Evolutionary conservation across 2,113 vertebrate genomes (phyloP).

Genomic region (Dolichotis patagonum): DNA sequence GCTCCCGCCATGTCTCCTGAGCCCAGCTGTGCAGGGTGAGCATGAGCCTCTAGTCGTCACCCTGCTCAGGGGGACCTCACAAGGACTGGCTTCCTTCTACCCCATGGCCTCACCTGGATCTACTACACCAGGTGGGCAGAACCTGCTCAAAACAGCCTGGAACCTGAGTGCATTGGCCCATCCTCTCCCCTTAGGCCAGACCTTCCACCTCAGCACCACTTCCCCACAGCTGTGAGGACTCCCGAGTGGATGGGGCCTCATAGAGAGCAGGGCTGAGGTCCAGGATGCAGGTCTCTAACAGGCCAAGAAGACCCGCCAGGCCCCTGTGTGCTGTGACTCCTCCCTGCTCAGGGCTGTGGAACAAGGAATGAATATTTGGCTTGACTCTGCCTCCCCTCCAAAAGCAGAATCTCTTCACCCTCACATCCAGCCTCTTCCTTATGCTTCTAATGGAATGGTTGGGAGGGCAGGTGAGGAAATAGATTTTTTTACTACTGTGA

Average conservation of each 20-base stretch:
- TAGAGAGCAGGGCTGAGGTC: neutral
- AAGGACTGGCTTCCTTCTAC: neutral
- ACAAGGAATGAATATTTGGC: too few species aligned
- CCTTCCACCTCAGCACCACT: neutral
- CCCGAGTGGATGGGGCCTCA: too few species aligned
- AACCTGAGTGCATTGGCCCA: neutral
- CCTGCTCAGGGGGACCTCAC: neutral
- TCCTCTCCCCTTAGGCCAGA: neutral
- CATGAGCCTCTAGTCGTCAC: neutral
- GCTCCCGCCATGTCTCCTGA: neutral
- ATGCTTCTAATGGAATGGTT: neutral
- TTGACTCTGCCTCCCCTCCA: too few species aligned
- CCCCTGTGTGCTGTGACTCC: fast-evolving
- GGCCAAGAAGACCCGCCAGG: too few species aligned
- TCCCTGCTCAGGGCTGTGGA: neutral
- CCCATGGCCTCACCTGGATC: neutral
- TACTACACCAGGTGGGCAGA: neutral
- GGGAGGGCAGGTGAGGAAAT: neutral
- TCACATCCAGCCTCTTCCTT: neutral
- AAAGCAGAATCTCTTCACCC: neutral
- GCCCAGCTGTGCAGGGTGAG: neutral
- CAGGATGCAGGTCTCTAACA: too few species aligned
- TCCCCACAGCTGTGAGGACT: neutral
- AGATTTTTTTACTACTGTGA: neutral
- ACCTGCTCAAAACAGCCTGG: neutral